Evolutionary conservation across 2,888 invertebrate genomes (phyloP), one percentile per base, ranked within the genome.

Genomic region (Drosophila basisetae): DNA sequence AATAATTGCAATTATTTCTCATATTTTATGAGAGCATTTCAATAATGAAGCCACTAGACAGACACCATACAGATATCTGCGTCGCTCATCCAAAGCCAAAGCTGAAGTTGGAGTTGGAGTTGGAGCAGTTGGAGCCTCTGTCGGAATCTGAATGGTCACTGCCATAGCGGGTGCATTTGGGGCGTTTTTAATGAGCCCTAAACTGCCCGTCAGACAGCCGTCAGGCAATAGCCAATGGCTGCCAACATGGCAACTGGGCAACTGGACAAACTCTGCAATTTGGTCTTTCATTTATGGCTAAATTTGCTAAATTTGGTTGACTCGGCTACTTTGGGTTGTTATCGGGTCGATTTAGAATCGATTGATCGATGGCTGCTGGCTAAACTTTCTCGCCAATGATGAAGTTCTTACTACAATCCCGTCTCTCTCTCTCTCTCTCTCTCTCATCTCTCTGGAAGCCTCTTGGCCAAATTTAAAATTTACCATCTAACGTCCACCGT

Each of bases 1-100:
- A 84, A 88, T 85, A 85, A 88, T 88, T 85, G 89, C 89, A 85
- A 83, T 85, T 88, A 88, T 88, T 88, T 85, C 78, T 85, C 89
- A 85, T 85, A 88, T 85, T 85, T 82, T 82, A 82, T 82, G 75
- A 82, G 82, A 71, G 41, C 80, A 82, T 80, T 82, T 82, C 77
- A 82, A 82, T 85, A 85, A 85, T 85, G 85, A 84, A 84, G 85
- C 73, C 74, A 69, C 47, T 64, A 13, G 66, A 66, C 43, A 33
- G 58, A 53, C 54, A 22, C 30, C 30, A 58, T 30, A 55, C 39
- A 56, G 56, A 56, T 28, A 30, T 18, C 11, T 52, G 58, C 28
- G 31, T 39, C 41, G 76, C 37, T 58, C 13, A 58, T 52, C 37
- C 47, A 49, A n/a, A 52, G 49, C 33, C 33, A 41, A 55, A 35